A percentile compares a stretch with the other conserved stretches of the same genome.
phyloP scores from a whole-genome alignment of 2,797 vertebrate genomes.

The Botia kubotai region DNA sequence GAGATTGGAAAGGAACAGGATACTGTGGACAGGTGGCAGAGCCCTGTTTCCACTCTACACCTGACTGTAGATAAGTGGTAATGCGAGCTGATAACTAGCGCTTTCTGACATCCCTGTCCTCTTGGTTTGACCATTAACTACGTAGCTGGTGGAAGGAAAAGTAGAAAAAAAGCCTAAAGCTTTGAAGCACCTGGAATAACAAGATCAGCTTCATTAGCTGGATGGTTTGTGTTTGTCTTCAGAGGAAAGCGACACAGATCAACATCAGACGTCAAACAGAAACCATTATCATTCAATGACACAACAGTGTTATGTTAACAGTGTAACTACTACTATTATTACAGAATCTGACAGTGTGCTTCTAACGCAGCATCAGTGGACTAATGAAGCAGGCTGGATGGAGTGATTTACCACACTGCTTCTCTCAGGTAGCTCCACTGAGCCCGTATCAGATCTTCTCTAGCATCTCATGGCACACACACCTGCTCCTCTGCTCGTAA shows the following conservation, averaged over 20 bases:
- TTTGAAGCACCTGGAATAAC: neutral
- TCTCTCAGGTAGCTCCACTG: conserved; percentile 33
- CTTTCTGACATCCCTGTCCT: conserved; percentile 71
- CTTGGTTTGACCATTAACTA: conserved; percentile 55
- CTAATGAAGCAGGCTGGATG: neutral
- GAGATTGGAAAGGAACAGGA: conserved; percentile 84
- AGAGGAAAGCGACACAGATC: neutral
- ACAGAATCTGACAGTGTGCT: neutral
- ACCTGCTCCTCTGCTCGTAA: conserved; percentile 64
- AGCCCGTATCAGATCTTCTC: conserved; percentile 61
- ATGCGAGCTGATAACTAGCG: conserved; percentile 79
- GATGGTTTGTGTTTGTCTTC: neutral
- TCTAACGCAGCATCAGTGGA: neutral
- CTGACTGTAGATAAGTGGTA: conserved; percentile 79
- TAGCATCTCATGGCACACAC: conserved; percentile 58
- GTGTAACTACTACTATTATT: neutral
- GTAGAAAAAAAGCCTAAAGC: conserved; percentile 17
- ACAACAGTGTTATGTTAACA: no score
- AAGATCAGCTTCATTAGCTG: neutral
- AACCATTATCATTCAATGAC: neutral
- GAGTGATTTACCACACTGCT: conserved; percentile 21
- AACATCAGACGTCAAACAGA: neutral
- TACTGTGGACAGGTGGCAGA: conserved; percentile 80
- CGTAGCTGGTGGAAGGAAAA: conserved; percentile 4
- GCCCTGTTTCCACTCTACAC: conserved; percentile 71